Evolutionary conservation across 2,888 invertebrate species (phyloP).

Genomic region (Parthenolecanium corni): DNA sequence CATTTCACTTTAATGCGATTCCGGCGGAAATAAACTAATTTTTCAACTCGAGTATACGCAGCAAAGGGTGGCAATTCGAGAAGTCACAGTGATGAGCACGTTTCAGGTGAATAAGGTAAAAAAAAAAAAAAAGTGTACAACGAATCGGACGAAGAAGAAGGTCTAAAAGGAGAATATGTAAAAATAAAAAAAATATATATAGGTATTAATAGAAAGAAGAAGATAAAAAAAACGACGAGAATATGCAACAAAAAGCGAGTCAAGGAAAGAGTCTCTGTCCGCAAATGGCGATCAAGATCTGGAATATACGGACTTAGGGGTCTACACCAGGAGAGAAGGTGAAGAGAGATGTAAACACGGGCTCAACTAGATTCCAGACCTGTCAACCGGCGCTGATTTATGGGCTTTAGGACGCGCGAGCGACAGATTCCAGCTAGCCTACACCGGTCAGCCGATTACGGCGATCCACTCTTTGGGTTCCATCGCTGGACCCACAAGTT

Average conservation of each 20-base stretch:
- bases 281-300: slow-evolving; percentile 27
- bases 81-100: too few species aligned
- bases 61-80: too few species aligned
- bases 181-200: too few species aligned
- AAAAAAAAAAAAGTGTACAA: too few species aligned
- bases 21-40: too few species aligned
- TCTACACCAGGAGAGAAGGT: slow-evolving; percentile 4
- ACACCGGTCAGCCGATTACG: slow-evolving; percentile 6
- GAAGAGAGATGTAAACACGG: slow-evolving; percentile 23
- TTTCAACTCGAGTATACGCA: too few species aligned
- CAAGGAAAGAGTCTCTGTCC: slow-evolving; percentile 26
- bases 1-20: too few species aligned
- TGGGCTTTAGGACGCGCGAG: slow-evolving; percentile 32
- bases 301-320: slow-evolving; percentile 23
- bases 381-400: slow-evolving; percentile 33
- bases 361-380: slow-evolving; percentile 33
- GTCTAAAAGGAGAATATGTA: too few species aligned
- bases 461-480: slow-evolving; percentile 23
- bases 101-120: too few species aligned
- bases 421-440: slow-evolving; percentile 32
- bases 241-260: slow-evolving; percentile 13
- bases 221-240: too few species aligned
- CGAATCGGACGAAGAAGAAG: too few species aligned
- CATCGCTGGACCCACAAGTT: slow-evolving; percentile 23
- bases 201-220: too few species aligned